These are phyloP conservation scores for Urosaurus nigricauda DNA, from an alignment of 2,797 vertebrate species.

Conservation along the genomic window DNA sequence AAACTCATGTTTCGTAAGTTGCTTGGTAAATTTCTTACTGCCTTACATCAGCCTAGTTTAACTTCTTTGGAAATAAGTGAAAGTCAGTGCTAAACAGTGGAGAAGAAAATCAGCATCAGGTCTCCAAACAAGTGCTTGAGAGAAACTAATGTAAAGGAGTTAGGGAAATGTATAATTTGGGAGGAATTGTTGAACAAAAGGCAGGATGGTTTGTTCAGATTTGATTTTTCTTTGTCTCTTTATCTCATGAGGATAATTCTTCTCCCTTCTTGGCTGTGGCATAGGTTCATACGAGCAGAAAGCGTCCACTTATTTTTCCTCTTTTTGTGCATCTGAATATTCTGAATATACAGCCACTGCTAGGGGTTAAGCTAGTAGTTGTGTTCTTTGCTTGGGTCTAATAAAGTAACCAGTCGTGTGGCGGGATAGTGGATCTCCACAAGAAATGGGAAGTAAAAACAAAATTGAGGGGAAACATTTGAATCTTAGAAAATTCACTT, in stretches of 20 bases:
- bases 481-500: accelerated
- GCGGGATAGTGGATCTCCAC: background rate
- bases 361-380: background rate
- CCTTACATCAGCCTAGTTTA: background rate
- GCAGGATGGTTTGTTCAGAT: background rate
- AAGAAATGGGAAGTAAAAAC: background rate
- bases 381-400: background rate
- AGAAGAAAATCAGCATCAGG: background rate
- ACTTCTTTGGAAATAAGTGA: no score
- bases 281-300: background rate
- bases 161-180: background rate
- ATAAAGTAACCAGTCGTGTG: background rate
- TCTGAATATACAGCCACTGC: background rate
- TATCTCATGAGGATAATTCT: background rate
- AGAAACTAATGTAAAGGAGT: background rate
- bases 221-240: background rate
- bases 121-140: slow-evolving; percentile 1
- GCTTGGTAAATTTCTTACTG: background rate
- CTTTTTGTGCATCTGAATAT: background rate
- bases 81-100: background rate
- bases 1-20: background rate
- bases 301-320: background rate
- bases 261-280: background rate
- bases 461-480: slow-evolving; percentile 3
- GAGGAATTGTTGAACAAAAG: background rate